phyloP scores from a whole-genome alignment of 1,140 invertebrate genomes.

The Drepana arcuata region DNA sequence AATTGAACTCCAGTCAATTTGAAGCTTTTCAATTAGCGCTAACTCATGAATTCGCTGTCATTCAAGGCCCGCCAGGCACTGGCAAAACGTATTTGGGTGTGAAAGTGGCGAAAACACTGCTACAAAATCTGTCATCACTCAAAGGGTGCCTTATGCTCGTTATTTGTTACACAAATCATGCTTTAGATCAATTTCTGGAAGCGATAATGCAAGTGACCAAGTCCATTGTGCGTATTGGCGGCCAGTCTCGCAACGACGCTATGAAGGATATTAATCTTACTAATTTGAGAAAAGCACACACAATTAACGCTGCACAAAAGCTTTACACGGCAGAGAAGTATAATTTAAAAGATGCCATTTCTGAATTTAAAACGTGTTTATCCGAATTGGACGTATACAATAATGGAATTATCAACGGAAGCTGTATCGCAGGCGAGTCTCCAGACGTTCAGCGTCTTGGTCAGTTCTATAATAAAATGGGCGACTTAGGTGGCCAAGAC shows the following conservation, averaged over 20 bases:
- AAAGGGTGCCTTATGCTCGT: constrained; percentile 77
- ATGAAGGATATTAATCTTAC: constrained; percentile 69
- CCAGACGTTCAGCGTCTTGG: constrained; percentile 9
- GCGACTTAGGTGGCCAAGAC: constrained; percentile 8
- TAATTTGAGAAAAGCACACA: constrained; percentile 27
- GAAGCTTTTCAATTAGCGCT: constrained; percentile 50
- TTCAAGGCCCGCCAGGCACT: constrained; percentile 87
- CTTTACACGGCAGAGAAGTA: constrained; percentile 8
- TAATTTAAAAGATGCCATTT: constrained; percentile 6
- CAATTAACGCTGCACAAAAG: constrained; percentile 4
- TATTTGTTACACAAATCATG: constrained; percentile 90
- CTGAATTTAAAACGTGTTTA: constrained; percentile 18
- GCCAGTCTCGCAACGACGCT: constrained; percentile 76
- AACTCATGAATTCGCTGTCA: constrained; percentile 79
- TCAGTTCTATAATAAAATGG: constrained; percentile 11
- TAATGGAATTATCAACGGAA: constrained; percentile 22
- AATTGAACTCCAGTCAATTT: constrained; percentile 75
- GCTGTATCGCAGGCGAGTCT: constrained; percentile 12
- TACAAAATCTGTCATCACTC: constrained; percentile 59
- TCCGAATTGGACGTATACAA: constrained; percentile 21
- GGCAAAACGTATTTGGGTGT: constrained; percentile 85
- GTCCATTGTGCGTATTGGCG: constrained; percentile 81
- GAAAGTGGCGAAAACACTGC: constrained; percentile 75
- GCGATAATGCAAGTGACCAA: constrained; percentile 74
- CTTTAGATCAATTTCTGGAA: constrained; percentile 91